Evolutionary conservation across 2,797 vertebrate species (phyloP).

Genomic region (Coccyzus lansbergi): DNA sequence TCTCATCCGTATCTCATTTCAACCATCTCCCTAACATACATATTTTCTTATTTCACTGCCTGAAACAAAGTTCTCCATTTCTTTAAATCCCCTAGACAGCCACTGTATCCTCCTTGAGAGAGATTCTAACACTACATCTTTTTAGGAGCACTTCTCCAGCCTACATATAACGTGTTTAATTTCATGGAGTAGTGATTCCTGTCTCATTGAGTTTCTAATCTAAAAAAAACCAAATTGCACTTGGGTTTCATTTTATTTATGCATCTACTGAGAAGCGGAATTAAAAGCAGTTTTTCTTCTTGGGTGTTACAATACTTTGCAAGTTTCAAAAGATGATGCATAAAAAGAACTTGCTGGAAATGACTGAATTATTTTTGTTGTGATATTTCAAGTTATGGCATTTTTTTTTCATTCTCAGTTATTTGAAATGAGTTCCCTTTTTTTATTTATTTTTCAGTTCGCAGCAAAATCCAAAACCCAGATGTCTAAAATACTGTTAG

Average conservation of each 20-base stretch:
- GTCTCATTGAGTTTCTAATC: constrained; percentile 27
- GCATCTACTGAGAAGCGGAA: background rate
- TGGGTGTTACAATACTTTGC: background rate
- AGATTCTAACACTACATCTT: background rate
- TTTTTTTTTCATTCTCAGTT: background rate
- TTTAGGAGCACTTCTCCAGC: background rate
- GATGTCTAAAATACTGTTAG: background rate
- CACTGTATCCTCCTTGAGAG: background rate
- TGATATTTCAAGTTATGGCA: background rate
- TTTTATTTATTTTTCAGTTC: background rate
- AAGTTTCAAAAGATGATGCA: background rate
- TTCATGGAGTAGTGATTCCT: constrained; percentile 57
- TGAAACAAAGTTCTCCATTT: background rate
- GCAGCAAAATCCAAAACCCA: background rate
- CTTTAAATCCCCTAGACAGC: background rate
- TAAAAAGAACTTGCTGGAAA: constrained; percentile 8
- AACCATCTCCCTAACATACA: background rate
- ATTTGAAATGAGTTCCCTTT: background rate
- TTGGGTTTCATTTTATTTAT: background rate
- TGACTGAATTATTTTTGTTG: background rate
- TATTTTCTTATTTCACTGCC: background rate
- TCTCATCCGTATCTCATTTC: background rate
- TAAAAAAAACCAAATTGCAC: constrained; percentile 2
- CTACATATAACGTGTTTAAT: background rate
- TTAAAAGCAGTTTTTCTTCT: constrained; percentile 4